Evolutionary conservation across 2,797 vertebrate genomes (phyloP), one percentile per base, ranked within the genome.

Genomic region (Cyclura pinguis): DNA sequence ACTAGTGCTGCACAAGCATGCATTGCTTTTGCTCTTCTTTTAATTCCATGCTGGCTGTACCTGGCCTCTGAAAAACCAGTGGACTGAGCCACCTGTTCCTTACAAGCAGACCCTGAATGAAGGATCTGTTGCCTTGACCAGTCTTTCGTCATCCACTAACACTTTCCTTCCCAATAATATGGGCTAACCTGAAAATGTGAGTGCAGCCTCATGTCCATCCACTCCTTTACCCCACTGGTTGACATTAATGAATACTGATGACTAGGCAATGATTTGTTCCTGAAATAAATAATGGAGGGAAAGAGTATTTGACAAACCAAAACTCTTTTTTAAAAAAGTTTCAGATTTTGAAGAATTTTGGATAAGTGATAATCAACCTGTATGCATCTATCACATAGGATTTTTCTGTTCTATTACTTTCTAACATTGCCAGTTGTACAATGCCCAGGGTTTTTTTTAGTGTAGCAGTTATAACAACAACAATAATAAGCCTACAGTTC

Each of bases 51-150:
- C 42, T 42, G 42, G 96, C 88, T 94, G 24, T 91, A 89, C 94
- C 95, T 96, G 93, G 95, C 94, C 84, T 96, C 85, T 96, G 88
- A 93, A 91, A 88, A 94, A 95, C 69, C 94, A 96, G 76, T 93
- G 55, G 64, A 76, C 85, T 0, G 95, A 96, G 5, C 13, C 84
- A 64, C 86, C 94, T 0, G 90, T 96, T 84, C 95, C 96, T 72
- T 96, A 96, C 92, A 96, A 95, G 84, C 92, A 92, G 89, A 94
- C 94, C 42, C 90, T 96, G 94, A 95, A 96, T 0, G 95, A 96
- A 89, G 94, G 95, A 0, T 59, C 93, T 1, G 84, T 96, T 73
- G 94, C 92, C 69, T 86, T 96, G 74, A 96, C 94, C 82, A 95
- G 94, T 29, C 90, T 96, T 52, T 94, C 96, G 42, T 93, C 91